phyloP scores from a whole-genome alignment of 2,113 vertebrate genomes.

The Phrynosoma platyrhinos region DNA sequence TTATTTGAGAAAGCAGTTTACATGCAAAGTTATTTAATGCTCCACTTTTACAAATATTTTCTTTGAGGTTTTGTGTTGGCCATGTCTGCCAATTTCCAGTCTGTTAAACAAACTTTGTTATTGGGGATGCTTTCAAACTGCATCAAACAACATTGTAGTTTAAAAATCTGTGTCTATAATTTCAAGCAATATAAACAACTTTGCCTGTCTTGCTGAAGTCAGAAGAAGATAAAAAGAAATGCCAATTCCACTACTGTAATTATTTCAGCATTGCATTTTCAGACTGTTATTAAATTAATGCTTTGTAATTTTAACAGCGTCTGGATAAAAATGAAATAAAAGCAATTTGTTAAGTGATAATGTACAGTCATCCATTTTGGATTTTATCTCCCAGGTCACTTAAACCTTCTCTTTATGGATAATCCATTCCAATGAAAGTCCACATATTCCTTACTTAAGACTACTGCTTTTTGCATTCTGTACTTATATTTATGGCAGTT shows the following conservation, averaged over 20 bases:
- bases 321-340: background rate
- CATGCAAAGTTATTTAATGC: conserved; percentile 1
- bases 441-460: background rate
- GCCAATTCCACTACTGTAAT: background rate
- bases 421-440: background rate
- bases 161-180: background rate
- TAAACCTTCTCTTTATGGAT: background rate
- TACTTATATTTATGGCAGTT: background rate
- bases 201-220: conserved; percentile 20
- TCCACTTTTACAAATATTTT: background rate
- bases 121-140: background rate
- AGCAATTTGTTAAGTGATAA: background rate
- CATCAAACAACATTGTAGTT: background rate
- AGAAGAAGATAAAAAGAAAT: conserved; percentile 10
- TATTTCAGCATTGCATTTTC: background rate
- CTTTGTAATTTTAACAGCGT: background rate
- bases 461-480: background rate
- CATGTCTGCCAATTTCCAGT: background rate
- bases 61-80: background rate
- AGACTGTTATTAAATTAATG: conserved; percentile 15
- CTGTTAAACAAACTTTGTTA: background rate
- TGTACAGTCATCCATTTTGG: background rate
- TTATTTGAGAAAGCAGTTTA: background rate
- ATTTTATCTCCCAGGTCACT: background rate
- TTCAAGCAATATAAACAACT: background rate